phyloP scores from a whole-genome alignment of 2,888 invertebrate species.

The Nebria salina region DNA sequence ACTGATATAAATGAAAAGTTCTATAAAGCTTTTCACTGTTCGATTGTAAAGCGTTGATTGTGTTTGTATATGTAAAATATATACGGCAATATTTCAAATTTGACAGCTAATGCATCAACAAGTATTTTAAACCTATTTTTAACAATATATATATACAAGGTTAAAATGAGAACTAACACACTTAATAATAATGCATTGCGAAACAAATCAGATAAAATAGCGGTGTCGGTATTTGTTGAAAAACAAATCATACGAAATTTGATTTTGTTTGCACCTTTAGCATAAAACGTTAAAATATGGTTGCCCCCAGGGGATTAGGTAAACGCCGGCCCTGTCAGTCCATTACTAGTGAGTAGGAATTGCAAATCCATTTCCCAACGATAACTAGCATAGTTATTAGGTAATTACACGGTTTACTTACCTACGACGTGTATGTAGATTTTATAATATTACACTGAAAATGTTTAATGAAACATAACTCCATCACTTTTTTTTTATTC shows the following conservation, averaged over 20 bases:
- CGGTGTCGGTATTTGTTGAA: too few species aligned
- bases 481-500: constrained; percentile 32
- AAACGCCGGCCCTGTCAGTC: constrained; percentile 29
- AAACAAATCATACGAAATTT: too few species aligned
- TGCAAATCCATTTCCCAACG: constrained; percentile 11
- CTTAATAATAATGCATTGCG: background rate
- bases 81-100: constrained; percentile 6
- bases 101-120: constrained; percentile 11
- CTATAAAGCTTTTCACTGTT: too few species aligned
- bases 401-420: constrained; percentile 30
- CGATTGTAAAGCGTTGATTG: too few species aligned
- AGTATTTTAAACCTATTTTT: constrained; percentile 7
- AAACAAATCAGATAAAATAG: too few species aligned
- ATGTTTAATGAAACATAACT: constrained; percentile 29
- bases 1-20: too few species aligned
- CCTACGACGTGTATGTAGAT: constrained; percentile 34
- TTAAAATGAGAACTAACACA: background rate
- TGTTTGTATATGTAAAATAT: constrained; percentile 15
- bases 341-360: background rate
- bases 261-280: background rate
- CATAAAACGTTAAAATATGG: constrained; percentile 8
- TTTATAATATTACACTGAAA: constrained; percentile 33
- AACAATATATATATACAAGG: background rate
- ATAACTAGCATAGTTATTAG: constrained; percentile 18
- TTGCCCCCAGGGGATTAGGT: background rate